Percentiles rank a stretch among this genome's conserved stretches.
Conservation (phyloP, 2,797 vertebrate genomes). For the Myotis daubentonii region DNA sequence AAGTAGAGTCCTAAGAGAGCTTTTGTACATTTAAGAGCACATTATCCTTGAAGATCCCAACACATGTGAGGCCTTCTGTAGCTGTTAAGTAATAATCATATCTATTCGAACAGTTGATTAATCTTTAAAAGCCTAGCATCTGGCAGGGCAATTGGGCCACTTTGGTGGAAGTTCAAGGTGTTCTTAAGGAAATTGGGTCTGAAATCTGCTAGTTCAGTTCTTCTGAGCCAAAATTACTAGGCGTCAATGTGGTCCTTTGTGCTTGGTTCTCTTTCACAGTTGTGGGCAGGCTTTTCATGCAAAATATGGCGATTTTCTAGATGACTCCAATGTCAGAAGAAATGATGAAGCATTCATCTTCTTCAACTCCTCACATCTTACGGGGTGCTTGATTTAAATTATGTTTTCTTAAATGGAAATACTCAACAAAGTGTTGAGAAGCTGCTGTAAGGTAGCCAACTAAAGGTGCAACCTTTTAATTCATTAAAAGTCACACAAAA, state of each 20-base stretch:
- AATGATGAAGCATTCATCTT: neutral
- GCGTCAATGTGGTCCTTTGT: neutral
- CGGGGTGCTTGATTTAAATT: constrained; percentile 1
- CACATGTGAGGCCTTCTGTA: constrained; percentile 1
- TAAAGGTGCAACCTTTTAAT: neutral
- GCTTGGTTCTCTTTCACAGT: neutral
- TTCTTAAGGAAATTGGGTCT: constrained; percentile 10
- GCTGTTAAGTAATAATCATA: constrained; percentile 10
- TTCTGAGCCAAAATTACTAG: neutral
- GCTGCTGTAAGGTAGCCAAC: neutral
- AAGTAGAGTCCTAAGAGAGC: neutral
- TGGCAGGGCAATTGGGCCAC: neutral
- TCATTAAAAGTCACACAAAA: constrained; percentile 1
- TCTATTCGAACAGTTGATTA: constrained; percentile 44
- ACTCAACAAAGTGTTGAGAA: neutral
- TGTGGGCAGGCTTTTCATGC: neutral
- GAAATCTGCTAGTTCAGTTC: neutral
- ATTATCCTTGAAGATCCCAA: neutral
- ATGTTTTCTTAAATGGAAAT: constrained; percentile 28
- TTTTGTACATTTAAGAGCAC: constrained; percentile 47
- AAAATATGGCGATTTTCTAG: neutral
- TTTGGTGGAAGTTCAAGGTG: neutral
- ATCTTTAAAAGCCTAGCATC: constrained; percentile 28
- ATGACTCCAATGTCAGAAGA: neutral
- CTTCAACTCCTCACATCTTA: neutral